Conservation (phyloP, 2,113 vertebrate genomes). For the Dasyurus viverrinus region DNA sequence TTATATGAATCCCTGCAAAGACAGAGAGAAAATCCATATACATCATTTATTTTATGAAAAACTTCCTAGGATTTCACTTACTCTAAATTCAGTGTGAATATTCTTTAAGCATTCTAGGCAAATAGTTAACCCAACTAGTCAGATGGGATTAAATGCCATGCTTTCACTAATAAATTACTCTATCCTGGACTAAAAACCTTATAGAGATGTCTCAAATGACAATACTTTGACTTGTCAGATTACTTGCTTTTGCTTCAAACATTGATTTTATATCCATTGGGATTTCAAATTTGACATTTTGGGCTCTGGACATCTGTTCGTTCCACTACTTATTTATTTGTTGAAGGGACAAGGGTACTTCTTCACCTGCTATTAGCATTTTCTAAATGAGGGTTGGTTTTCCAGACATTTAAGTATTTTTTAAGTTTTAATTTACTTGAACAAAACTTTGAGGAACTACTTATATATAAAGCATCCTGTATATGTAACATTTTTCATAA, state of each 20-base stretch:
- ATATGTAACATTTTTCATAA: background rate
- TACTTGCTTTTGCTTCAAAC: conserved; percentile 29
- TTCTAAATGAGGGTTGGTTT: background rate
- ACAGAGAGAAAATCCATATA: background rate
- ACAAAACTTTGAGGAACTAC: background rate
- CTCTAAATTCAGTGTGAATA: background rate
- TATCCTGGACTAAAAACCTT: conserved; percentile 28
- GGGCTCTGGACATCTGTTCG: background rate
- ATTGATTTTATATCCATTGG: background rate
- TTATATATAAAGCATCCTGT: background rate
- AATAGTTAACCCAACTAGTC: conserved; percentile 33
- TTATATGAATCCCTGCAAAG: background rate
- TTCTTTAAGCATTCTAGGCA: conserved; percentile 27
- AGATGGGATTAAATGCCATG: background rate
- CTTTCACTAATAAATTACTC: conserved; percentile 19
- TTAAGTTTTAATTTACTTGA: background rate
- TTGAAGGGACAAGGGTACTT: background rate
- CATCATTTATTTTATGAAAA: conserved; percentile 4
- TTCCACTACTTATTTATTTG: background rate
- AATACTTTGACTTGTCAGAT: background rate
- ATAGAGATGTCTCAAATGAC: conserved; percentile 38
- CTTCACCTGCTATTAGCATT: background rate
- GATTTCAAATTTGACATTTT: background rate
- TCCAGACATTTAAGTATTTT: background rate
- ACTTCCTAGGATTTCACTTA: background rate